phyloP scores from a whole-genome alignment of 1,140 invertebrate species.

The Drosophila leontia region DNA sequence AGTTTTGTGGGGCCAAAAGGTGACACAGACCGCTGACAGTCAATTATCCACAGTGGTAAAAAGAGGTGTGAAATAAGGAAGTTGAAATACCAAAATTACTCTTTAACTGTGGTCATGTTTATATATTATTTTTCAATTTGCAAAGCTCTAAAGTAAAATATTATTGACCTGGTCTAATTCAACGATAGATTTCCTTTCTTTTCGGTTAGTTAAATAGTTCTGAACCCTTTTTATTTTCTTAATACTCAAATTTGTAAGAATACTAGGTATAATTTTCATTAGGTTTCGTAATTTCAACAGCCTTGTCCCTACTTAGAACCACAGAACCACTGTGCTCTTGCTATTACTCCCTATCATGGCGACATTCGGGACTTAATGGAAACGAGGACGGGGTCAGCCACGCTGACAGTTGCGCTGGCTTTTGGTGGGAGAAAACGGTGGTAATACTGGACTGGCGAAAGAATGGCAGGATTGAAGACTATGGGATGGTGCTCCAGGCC shows the following conservation, averaged over 20 bases:
- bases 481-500: background rate
- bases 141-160: background rate
- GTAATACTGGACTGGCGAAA: background rate
- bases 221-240: background rate
- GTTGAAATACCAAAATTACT: too few species aligned
- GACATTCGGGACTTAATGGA: slow-evolving; percentile 16
- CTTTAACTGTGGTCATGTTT: background rate
- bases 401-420: slow-evolving; percentile 34
- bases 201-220: background rate
- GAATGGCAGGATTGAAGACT: background rate
- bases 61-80: background rate
- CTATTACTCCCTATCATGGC: slow-evolving; percentile 2
- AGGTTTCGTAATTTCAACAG: background rate
- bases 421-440: background rate
- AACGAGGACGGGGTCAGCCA: slow-evolving; percentile 19
- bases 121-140: background rate
- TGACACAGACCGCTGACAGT: slow-evolving; percentile 13
- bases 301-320: background rate
- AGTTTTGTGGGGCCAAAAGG: slow-evolving; percentile 29
- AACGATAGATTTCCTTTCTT: background rate
- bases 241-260: background rate
- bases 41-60: slow-evolving; percentile 13
- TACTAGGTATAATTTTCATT: too few species aligned
- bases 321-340: slow-evolving; percentile 18
- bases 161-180: background rate